Base-by-base conservation (phyloP, 1,140 invertebrate species). In the Penaeus indicus region DNA sequence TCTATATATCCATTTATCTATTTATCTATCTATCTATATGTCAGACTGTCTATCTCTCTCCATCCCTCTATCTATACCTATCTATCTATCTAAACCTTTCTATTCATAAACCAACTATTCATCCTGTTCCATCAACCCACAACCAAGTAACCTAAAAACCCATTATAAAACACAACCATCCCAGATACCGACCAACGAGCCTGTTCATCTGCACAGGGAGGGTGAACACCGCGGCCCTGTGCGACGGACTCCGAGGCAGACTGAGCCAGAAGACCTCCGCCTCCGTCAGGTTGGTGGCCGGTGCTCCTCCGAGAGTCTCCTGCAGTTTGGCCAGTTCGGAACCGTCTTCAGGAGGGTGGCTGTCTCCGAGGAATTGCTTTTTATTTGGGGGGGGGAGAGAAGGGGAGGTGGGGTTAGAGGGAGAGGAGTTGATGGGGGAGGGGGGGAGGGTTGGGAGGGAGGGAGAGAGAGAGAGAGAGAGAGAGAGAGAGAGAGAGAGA, bases 261-360 rank as follows among this genome's bases (percentile, higher is more conserved):
- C 32, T 75, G 16, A 88, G 77, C 87, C 87, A 88, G 47, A 88
- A 88, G 27, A 88, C 87, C 32, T 88, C 81, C 21, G 87, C 81
- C n/a, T 88, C 87, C 25, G 80, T 79, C 25, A 88, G 64, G 38
- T 60, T 79, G 18, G 61, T 54, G 10, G 64, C 69, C 0, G 77
- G 77, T 22, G 60, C 61, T 13, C 79, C 64, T 8, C 72, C 72
- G 21, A 88, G 80, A 7, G 87, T 61, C 81, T 88, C 87, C 75
- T 88, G 81, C 60, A 89, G 61, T 16, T 63, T 63, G 19, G 75
- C 69, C 77, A 86, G 38, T 60, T 86, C 88, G 54, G 84, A 72
- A 1, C 79, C 84, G 63, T 80, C 85, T 47, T 89, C 85, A 18
- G 79, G 60, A 25, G 79, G 88, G 32, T 79, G 82, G 16, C 67